Evolutionary conservation across 2,888 invertebrate genomes (phyloP).

Genomic region (Catocala nupta): DNA sequence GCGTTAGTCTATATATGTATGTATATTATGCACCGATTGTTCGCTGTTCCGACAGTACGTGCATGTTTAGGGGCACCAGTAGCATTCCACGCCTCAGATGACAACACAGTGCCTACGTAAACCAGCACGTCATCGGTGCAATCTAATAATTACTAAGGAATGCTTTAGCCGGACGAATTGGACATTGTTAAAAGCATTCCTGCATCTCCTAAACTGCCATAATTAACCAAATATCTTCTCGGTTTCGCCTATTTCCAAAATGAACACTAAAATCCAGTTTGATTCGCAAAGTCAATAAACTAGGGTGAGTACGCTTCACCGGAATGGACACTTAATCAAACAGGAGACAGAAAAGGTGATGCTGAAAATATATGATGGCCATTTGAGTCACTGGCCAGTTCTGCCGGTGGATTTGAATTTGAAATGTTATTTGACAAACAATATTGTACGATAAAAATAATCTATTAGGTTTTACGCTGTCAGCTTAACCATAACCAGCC

Average conservation of each 20-base stretch:
- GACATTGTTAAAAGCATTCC: slow-evolving; percentile 26
- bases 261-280: slow-evolving; percentile 9
- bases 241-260: slow-evolving; percentile 19
- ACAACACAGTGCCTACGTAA: no score
- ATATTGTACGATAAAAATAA: not conserved
- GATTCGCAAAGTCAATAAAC: slow-evolving; percentile 35
- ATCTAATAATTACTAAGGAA: no score
- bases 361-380: slow-evolving; percentile 26
- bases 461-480: no score
- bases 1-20: no score
- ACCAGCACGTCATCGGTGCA: no score
- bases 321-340: slow-evolving; percentile 29
- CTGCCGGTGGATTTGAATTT: not conserved
- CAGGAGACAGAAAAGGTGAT: slow-evolving; percentile 16
- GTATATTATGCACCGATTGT: no score
- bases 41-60: no score
- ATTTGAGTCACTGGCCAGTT: slow-evolving; percentile 7
- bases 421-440: slow-evolving; percentile 4
- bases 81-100: no score
- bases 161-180: not conserved
- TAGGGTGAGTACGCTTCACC: slow-evolving; percentile 13
- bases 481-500: no score
- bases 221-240: slow-evolving; percentile 39
- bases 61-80: no score
- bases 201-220: slow-evolving; percentile 30